Evolutionary conservation across 2,888 invertebrate genomes (phyloP), one percentile per base, ranked within the genome.

Genomic region (Ectobius pallidus): DNA sequence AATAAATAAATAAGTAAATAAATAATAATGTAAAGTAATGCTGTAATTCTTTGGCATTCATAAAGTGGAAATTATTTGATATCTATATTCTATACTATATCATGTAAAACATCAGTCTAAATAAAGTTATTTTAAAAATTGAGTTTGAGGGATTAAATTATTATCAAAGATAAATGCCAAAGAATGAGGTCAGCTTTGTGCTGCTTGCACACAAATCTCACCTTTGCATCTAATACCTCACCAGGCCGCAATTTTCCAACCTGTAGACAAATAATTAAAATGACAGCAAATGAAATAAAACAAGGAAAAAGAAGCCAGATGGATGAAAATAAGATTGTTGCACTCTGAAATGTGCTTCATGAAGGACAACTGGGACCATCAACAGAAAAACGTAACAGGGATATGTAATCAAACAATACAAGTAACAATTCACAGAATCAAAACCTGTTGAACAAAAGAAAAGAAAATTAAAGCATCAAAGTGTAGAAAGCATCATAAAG

Each of bases 201-300:
- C 83, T 82, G 81, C 80, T 80, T 82, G 80, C 81, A 85, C 87
- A 87, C 87, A 87, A 87, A 87, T 86, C 88, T 89, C 89, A 91
- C 91, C 91, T 91, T 91, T 83, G 86, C 85, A 84, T 91, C 91
- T 84, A 88, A 86, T 82, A 92, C 88, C 87, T 92, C 91, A 85
- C 91, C 92, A 83, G 91, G 92, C 84, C 91, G 91, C 86, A 92
- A 90, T 86, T 87, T 89, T 86, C 89, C 89, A 86, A 86, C 88
- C 89, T 89, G 88, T 83, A 85, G 86, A 86, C 85, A 87, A 78
- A 80, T 78, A 79, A 78, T 73, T 73, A 72, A 52, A 77, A 75
- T 74, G 74, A 76, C 70, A 77, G 75, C 72, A 77, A 77, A 76
- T 77, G 75, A 76, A 76, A 76, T 77, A 71, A 76, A 74, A 75